Evolutionary conservation across 1,140 invertebrate species (phyloP), one percentile per base, ranked within the genome.

Genomic region (Danaus melanippus): DNA sequence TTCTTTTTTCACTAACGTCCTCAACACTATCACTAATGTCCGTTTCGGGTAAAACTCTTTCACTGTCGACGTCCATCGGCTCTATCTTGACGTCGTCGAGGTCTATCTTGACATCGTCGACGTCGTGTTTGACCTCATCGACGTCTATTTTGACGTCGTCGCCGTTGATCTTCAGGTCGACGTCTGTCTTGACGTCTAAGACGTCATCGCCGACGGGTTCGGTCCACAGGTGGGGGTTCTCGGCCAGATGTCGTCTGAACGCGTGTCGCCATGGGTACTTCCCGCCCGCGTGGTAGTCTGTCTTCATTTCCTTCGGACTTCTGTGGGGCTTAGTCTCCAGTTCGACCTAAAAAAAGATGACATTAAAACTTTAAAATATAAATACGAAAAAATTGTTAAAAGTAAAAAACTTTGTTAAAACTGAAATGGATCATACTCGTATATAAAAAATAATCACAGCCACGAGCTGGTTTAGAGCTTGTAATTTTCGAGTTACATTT

Each of bases 181-280:
- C 58, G 59, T 69, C 73, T 5, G 60, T 44, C 39, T 72, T 76
- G 50, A 71, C 62, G 11, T 68, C 65, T 44, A 64, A 76, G 10
- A 56, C 53, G 39, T 69, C 67, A n/a, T 40, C 51, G 9, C 56
- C 59, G 56, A 57, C 53, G 15, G 56, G 44, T 10, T 46, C 66
- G 7, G 64, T 71, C 80, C 82, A 85, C 2, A 83, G 66, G 43
- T 74, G 64, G 1, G 79, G 73, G 47, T 85, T 62, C 5, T 50
- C 53, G 8, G 70, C 49, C 10, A 84, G 65, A 50, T 85, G 82
- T 46, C 66, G 47, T n/a, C 83, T 59, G 69, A 86, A 86, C 2
- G 77, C 74, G 50, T 77, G 76, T 53, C 83, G 49, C 83, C 83
- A 86, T 2, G 83, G 79, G 43, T 81, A 69, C 21, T 79, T 81